Conservation (phyloP, 2,888 invertebrate genomes). For the Eulithis prunata region DNA sequence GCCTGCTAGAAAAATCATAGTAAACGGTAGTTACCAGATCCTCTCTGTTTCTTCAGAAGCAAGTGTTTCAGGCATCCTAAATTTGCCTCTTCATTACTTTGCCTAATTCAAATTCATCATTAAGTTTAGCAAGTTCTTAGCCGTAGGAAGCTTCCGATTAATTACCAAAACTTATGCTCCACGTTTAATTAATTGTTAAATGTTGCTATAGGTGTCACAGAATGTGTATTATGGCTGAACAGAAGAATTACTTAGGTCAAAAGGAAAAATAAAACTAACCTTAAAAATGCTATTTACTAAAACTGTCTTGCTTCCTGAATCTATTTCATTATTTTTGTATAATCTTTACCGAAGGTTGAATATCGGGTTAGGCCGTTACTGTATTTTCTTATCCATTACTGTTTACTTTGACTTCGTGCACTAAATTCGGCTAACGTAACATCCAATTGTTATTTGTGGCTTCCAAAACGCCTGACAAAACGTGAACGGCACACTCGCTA, state of each 20-base stretch:
- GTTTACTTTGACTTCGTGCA: too few species aligned
- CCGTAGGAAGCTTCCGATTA: conserved; percentile 63
- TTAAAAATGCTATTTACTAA: too few species aligned
- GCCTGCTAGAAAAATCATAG: too few species aligned
- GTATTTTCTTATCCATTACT: too few species aligned
- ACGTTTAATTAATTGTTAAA: conserved; percentile 59
- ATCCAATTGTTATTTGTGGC: background rate
- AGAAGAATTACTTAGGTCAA: conserved; percentile 9
- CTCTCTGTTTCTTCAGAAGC: background rate
- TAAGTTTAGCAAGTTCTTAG: conserved; percentile 45
- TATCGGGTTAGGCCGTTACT: too few species aligned
- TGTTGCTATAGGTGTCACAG: conserved; percentile 40
- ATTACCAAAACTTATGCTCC: conserved; percentile 65
- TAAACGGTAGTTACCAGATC: background rate
- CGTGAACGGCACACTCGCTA: conserved; percentile 9
- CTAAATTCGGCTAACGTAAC: too few species aligned
- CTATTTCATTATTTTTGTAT: too few species aligned
- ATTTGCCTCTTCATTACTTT: conserved; percentile 27
- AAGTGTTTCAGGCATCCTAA: background rate
- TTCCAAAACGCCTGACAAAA: conserved; percentile 20
- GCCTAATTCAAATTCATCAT: conserved; percentile 39
- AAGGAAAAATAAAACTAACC: too few species aligned
- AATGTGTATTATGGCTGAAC: background rate
- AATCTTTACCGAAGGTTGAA: too few species aligned
- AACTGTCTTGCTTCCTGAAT: too few species aligned